Conservation (phyloP, 2,888 invertebrate species). For the Stenodera caucasica region DNA sequence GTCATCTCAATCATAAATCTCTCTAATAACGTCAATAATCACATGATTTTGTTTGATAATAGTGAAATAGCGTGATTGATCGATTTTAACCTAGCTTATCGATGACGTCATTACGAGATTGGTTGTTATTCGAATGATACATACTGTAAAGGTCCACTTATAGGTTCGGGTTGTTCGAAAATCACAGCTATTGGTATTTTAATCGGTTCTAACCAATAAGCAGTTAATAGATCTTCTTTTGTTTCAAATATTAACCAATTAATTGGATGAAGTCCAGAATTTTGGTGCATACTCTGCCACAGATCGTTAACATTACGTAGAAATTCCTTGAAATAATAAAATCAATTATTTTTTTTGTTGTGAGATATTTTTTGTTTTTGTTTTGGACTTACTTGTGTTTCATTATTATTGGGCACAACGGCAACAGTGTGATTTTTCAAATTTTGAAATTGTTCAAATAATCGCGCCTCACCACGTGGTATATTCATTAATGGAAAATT, state of each 20-base stretch:
- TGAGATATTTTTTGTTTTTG: no score
- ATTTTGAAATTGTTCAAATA: constrained; percentile 61
- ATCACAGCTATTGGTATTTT: constrained; percentile 73
- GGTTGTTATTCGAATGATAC: constrained; percentile 19
- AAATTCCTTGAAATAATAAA: constrained; percentile 65
- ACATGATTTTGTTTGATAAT: no score
- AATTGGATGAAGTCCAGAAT: constrained; percentile 56
- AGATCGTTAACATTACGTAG: constrained; percentile 65
- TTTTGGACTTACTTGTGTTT: constrained; percentile 54
- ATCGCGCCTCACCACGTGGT: constrained; percentile 61
- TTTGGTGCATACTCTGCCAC: constrained; percentile 58
- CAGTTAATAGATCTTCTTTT: constrained; percentile 67
- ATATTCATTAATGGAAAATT: constrained; percentile 72
- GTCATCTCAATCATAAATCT: no score
- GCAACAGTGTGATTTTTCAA: constrained; percentile 67
- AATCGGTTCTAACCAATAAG: constrained; percentile 67
- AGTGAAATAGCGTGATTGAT: no score
- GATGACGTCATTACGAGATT: no score
- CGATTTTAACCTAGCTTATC: no score
- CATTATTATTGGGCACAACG: constrained; percentile 67
- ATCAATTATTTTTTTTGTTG: no score
- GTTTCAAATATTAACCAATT: constrained; percentile 68
- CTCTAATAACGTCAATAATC: no score
- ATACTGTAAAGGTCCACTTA: constrained; percentile 60
- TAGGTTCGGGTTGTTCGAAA: constrained; percentile 62